phyloP scores from a whole-genome alignment of 2,113 vertebrate species.

The Epinephelus lanceolatus region DNA sequence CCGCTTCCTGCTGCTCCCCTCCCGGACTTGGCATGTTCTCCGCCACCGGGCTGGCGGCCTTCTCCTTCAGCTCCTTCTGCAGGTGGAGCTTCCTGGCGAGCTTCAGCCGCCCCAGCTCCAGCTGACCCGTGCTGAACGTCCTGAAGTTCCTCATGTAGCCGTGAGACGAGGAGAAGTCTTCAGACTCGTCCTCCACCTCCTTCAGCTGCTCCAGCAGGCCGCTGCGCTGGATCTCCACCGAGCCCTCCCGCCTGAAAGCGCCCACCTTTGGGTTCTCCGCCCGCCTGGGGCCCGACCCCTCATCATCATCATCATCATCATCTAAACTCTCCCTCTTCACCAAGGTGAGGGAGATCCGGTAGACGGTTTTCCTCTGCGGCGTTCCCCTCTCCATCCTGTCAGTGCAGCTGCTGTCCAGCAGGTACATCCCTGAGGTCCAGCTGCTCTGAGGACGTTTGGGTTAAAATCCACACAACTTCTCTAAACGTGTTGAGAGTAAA shows the following conservation, averaged over 20 bases:
- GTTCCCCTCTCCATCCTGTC: constrained; percentile 88
- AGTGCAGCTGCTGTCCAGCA: constrained; percentile 85
- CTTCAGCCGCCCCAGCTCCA: constrained; percentile 90
- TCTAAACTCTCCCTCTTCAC: constrained; percentile 91
- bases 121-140: constrained; percentile 93
- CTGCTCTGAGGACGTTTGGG: too few relatives aligned
- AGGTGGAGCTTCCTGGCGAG: constrained; percentile 67
- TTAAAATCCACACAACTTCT: not conserved
- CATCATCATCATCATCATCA: constrained; percentile 34
- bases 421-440: constrained; percentile 84
- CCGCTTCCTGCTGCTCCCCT: constrained; percentile 9
- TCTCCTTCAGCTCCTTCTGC: constrained; percentile 50
- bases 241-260: constrained; percentile 68
- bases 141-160: constrained; percentile 87
- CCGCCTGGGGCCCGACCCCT: constrained; percentile 17
- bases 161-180: constrained; percentile 69
- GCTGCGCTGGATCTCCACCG: constrained; percentile 65
- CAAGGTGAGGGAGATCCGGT: constrained; percentile 95
- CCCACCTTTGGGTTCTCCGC: constrained; percentile 66
- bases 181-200: constrained; percentile 83
- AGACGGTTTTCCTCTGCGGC: constrained; percentile 90
- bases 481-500: not conserved
- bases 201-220: constrained; percentile 82
- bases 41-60: constrained; percentile 24
- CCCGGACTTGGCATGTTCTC: not conserved